phyloP scores from a whole-genome alignment of 92 coral and sea anemone species.

The Actinernus sp. region DNA sequence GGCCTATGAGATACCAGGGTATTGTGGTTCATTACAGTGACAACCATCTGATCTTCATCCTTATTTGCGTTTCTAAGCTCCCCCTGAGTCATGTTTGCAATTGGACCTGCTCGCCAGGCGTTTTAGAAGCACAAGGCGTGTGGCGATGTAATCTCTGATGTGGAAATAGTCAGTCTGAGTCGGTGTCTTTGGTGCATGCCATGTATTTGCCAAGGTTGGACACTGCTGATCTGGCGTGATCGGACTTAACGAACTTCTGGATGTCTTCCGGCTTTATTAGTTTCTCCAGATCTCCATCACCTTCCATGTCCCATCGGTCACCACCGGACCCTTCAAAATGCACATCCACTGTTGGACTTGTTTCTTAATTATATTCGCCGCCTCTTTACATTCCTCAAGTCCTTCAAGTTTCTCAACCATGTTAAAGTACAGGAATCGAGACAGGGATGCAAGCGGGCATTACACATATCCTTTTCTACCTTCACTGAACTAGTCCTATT shows the following conservation, averaged over 20 bases:
- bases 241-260: slow-evolving; percentile 19
- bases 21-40: not conserved
- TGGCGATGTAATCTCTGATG: slow-evolving; percentile 26
- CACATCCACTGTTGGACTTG: too few species aligned
- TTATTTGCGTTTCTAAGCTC: not conserved
- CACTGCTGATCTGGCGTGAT: slow-evolving; percentile 27
- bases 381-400: too few species aligned
- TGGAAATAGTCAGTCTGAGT: slow-evolving; percentile 8
- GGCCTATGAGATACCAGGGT: slow-evolving; percentile 10
- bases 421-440: too few species aligned
- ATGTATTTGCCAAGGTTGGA: slow-evolving; percentile 20
- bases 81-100: not conserved
- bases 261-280: slow-evolving; percentile 35
- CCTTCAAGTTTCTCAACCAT: too few species aligned
- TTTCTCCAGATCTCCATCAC: slow-evolving; percentile 27
- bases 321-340: too few species aligned
- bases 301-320: too few species aligned
- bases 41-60: not conserved
- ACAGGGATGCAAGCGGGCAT: too few species aligned
- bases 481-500: too few species aligned
- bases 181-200: slow-evolving; percentile 6
- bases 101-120: slow-evolving; percentile 23
- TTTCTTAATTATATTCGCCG: too few species aligned
- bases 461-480: too few species aligned
- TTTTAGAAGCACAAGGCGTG: slow-evolving; percentile 19